Percentiles rank a stretch among this genome's conserved stretches.
Conservation (phyloP, 2,797 vertebrate species). For the Anableps anableps region DNA sequence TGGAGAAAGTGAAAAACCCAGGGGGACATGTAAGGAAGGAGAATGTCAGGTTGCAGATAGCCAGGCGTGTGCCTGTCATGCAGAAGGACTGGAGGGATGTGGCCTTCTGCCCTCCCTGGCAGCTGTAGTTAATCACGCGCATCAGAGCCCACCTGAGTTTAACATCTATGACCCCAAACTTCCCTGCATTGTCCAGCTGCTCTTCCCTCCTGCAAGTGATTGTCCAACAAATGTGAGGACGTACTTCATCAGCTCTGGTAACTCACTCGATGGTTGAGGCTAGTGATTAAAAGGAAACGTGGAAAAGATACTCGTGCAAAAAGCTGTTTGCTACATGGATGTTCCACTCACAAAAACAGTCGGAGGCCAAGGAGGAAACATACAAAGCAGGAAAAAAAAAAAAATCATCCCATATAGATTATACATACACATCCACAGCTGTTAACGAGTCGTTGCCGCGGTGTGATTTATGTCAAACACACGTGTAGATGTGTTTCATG, state of each 20-base stretch:
- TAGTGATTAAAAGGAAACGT: constrained; percentile 27
- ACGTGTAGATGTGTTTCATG: constrained; percentile 11
- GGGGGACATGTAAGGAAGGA: constrained; percentile 29
- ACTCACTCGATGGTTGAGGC: background rate
- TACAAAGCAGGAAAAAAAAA: constrained; percentile 1
- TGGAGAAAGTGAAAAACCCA: constrained; percentile 51
- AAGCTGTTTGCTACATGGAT: constrained; percentile 15
- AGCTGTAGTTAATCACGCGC: constrained; percentile 71
- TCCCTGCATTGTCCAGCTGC: constrained; percentile 29
- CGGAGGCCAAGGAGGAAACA: constrained; percentile 12
- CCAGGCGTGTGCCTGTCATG: constrained; percentile 54
- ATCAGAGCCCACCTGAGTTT: constrained; percentile 67
- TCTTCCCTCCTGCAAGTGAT: constrained; percentile 18
- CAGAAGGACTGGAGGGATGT: constrained; percentile 49
- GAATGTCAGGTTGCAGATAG: constrained; percentile 38
- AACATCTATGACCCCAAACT: constrained; percentile 42
- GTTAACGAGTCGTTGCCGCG: constrained; percentile 55
- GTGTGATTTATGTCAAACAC: constrained; percentile 54
- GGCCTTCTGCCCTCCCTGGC: constrained; percentile 58
- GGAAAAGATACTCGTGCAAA: constrained; percentile 3
- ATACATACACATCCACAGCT: constrained; percentile 21
- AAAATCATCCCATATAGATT: background rate
- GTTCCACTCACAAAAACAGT: background rate
- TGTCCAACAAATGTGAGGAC: constrained; percentile 22
- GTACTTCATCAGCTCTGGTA: constrained; percentile 7